phyloP scores from a whole-genome alignment of 2,113 vertebrate species.

The Pycnonotus jocosus region DNA sequence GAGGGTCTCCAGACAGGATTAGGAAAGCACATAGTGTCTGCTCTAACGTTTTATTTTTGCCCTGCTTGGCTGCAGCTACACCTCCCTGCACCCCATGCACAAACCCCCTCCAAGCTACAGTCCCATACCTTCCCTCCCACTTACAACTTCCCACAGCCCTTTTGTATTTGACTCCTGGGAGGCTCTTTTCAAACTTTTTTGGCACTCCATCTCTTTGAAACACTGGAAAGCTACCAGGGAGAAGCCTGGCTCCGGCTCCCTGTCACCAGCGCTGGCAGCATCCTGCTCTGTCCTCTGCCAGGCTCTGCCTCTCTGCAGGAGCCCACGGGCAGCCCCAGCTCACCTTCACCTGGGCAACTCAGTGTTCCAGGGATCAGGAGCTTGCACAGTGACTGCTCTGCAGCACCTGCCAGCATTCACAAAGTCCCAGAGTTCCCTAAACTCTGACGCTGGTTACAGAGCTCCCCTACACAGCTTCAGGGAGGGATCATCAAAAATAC shows the following conservation, averaged over 20 bases:
- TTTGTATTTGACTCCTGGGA: slow-evolving; percentile 14
- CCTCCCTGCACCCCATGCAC: neutral
- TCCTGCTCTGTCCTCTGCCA: neutral
- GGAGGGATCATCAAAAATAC: neutral
- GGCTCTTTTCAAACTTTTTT: slow-evolving; percentile 25
- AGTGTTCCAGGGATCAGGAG: fast-evolving
- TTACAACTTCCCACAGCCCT: slow-evolving; percentile 12
- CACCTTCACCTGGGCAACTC: neutral
- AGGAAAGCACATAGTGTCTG: neutral
- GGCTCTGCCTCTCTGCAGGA: neutral
- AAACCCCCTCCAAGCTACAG: neutral
- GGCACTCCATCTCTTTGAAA: slow-evolving; percentile 14
- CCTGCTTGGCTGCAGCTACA: slow-evolving; percentile 8
- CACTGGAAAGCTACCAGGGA: neutral
- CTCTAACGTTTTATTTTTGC: neutral
- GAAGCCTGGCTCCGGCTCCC: neutral
- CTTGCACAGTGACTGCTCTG: neutral
- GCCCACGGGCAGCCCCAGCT: fast-evolving
- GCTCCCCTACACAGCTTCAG: neutral
- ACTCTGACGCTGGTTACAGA: neutral
- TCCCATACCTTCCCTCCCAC: neutral
- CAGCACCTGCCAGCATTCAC: neutral
- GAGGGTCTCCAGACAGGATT: slow-evolving; percentile 60
- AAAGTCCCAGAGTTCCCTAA: neutral
- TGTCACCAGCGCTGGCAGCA: neutral